A percentile compares a stretch with the other conserved stretches of the same genome.
phyloP scores from a whole-genome alignment of 2,113 vertebrate species.

The Anseranas semipalmata region DNA sequence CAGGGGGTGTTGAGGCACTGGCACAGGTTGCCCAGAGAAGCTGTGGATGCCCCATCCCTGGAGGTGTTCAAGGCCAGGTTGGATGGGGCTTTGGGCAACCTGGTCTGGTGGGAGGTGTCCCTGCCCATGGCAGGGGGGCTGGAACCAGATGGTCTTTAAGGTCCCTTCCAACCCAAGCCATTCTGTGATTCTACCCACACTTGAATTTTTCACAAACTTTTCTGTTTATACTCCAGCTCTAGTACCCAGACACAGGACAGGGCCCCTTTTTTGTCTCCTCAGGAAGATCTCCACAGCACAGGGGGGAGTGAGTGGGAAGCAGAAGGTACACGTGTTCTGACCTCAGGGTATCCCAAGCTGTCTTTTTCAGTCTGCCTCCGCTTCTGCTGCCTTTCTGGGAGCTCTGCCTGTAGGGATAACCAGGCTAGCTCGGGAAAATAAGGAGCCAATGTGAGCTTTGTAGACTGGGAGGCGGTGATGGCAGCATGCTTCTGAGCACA shows the following conservation, averaged over 20 bases:
- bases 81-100: not conserved
- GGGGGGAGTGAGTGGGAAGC: not conserved
- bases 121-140: not conserved
- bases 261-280: not conserved
- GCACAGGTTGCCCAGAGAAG: too few species aligned
- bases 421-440: not conserved
- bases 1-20: too few species aligned
- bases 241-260: not conserved
- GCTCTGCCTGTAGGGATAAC: not conserved
- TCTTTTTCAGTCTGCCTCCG: not conserved
- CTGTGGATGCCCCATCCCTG: not conserved
- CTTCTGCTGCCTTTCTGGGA: not conserved
- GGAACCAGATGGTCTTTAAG: not conserved
- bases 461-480: not conserved
- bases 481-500: not conserved
- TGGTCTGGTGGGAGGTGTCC: not conserved
- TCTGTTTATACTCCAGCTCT: not conserved
- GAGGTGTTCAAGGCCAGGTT: not conserved
- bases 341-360: not conserved
- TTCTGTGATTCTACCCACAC: not conserved
- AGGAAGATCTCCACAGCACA: not conserved
- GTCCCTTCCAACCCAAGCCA: not conserved
- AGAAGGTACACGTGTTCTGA: accelerated
- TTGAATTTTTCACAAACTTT: not conserved
- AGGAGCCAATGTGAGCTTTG: not conserved